Evolutionary conservation across 1,140 invertebrate species (phyloP).

Genomic region (Babylonia areolata): DNA sequence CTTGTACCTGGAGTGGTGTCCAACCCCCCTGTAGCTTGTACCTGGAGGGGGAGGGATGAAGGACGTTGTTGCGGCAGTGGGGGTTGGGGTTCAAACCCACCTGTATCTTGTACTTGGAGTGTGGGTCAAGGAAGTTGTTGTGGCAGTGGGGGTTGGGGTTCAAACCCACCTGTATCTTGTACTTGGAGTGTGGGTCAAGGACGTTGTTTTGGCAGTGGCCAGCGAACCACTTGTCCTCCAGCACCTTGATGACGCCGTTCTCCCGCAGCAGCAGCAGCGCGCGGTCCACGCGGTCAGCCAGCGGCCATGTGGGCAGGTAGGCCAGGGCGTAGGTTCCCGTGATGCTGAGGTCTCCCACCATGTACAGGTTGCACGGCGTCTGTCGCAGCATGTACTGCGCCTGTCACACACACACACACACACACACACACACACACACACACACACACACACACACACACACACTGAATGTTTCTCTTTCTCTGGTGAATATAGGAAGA

Average conservation of each 20-base stretch:
- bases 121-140: no score
- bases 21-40: no score
- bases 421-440: neutral
- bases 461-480: no score
- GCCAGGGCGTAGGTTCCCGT: conserved; percentile 53
- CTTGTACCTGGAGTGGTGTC: no score
- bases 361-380: conserved; percentile 54
- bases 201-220: conserved; percentile 48
- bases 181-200: conserved; percentile 40
- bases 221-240: conserved; percentile 61
- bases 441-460: neutral
- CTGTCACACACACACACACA: neutral
- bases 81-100: no score
- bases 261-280: conserved; percentile 52
- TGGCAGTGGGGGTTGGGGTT: no score
- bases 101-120: no score
- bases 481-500: no score
- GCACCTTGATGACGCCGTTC: conserved; percentile 47
- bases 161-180: conserved; percentile 43
- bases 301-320: conserved; percentile 30
- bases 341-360: conserved; percentile 51
- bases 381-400: conserved; percentile 78
- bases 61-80: no score
- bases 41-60: no score
- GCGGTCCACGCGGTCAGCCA: conserved; percentile 39